phyloP scores from a whole-genome alignment of 2,113 vertebrate genomes.

The Notechis scutatus region DNA sequence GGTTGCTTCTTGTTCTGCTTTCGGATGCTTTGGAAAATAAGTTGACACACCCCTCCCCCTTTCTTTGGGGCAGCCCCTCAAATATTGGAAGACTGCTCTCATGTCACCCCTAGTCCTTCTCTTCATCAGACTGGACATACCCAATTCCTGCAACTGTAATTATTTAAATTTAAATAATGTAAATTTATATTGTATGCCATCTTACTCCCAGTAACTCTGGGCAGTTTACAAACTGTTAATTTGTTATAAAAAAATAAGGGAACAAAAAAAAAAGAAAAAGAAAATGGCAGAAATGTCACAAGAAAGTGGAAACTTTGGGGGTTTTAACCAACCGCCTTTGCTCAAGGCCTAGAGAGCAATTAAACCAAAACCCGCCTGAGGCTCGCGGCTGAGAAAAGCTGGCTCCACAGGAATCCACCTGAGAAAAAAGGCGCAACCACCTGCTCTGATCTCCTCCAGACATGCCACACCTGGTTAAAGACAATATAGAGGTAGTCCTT shows the following conservation, averaged over 20 bases:
- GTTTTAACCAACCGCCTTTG: background rate
- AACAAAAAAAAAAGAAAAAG: background rate
- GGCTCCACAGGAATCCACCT: background rate
- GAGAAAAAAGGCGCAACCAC: background rate
- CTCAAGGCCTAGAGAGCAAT: background rate
- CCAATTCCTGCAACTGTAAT: background rate
- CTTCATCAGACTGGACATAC: background rate
- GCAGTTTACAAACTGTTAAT: background rate
- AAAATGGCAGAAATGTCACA: background rate
- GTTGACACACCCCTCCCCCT: too few relatives aligned
- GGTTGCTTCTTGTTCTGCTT: background rate
- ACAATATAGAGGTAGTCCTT: background rate
- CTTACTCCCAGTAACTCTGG: background rate
- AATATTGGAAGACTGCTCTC: background rate
- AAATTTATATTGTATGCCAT: background rate
- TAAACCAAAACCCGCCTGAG: background rate
- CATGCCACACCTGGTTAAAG: background rate
- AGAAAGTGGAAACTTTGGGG: background rate
- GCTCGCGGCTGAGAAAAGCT: background rate
- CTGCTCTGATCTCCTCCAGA: background rate
- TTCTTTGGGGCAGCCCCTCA: background rate
- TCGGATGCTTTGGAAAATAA: background rate
- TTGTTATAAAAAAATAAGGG: background rate
- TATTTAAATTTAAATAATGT: background rate
- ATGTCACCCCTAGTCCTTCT: background rate